Evolutionary conservation across 2,888 invertebrate species (phyloP), one percentile per base, ranked within the genome.

Genomic region (Melanchra persicariae): DNA sequence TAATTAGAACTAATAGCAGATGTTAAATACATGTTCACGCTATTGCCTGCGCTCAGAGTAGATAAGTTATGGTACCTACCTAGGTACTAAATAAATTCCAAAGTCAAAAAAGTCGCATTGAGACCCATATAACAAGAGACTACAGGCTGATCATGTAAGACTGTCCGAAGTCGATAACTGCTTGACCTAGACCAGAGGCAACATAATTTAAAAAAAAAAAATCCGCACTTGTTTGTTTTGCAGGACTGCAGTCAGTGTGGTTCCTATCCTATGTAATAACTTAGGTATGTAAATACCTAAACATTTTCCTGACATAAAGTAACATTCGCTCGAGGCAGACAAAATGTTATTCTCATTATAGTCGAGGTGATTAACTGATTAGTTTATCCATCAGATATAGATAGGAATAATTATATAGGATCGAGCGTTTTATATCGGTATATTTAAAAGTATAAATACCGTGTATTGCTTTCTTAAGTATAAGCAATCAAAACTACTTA

Each of bases 351-450:
- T 62, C 15, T 37, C 8, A 63, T 5, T 26, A 55, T 26, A 49
- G 55, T 72, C 55, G 9, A n/a, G 34, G 24, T 55, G 47, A 75
- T 74, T 30, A 54, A n/a, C 61, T 51, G 70, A 73, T 70, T 60
- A 70, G 52, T 40, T 72, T 64, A 64, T 74, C 47, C 54, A 19
- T 1, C 17, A 34, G 34, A 54, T 62, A 73, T 6, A 30, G 57
- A 58, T 40, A 40, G n/a, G n/a, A n/a, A n/a, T n/a, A n/a, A n/a
- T n/a, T n/a, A n/a, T n/a, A n/a, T n/a, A n/a, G 22, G 43, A 19
- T 22, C 12, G 19, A 40, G 0, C 1, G 12, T 22, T 37, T 2
- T 63, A 34, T 43, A 12, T 43, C 30, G 4, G 40, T 40, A 30
- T 47, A 5, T 10, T n/a, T n/a, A n/a, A n/a, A n/a, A n/a, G n/a